phyloP scores from a whole-genome alignment of 2,113 vertebrate species.

The Erythrocercus mccallii region DNA sequence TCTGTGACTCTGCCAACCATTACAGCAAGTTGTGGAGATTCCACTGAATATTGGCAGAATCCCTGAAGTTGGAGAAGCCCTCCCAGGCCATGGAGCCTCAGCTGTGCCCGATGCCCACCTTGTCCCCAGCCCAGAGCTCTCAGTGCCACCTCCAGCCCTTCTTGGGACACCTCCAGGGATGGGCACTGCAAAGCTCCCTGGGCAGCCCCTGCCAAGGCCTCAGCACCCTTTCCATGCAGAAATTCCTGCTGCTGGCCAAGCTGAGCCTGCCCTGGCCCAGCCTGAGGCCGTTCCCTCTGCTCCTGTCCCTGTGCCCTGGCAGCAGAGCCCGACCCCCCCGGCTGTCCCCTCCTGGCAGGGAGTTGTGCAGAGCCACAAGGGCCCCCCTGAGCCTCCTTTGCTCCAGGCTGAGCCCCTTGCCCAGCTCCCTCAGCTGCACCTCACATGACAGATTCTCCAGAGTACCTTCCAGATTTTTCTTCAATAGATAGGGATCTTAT shows the following conservation, averaged over 20 bases:
- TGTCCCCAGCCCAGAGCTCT: not conserved
- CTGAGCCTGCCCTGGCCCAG: not conserved
- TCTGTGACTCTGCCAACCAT: not conserved
- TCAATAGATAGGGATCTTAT: not conserved
- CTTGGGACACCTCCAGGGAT: not conserved
- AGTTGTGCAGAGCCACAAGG: not conserved
- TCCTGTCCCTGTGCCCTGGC: not conserved
- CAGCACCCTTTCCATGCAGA: not conserved
- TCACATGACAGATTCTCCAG: not conserved
- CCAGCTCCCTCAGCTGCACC: not conserved
- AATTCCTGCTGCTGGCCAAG: not conserved
- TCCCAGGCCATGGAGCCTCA: accelerated
- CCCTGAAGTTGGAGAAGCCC: accelerated
- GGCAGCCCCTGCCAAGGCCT: not conserved
- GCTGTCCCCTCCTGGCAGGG: not conserved
- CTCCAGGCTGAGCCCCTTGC: not conserved
- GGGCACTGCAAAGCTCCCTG: not conserved
- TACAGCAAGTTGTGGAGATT: not conserved
- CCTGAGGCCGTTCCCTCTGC: not conserved
- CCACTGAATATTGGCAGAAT: not conserved
- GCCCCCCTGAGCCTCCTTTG: not conserved
- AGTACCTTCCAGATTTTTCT: not conserved
- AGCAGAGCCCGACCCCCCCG: not conserved
- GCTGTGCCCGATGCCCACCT: accelerated
- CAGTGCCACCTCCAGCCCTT: not conserved